A percentile compares a stretch with the other conserved stretches of the same genome.
phyloP scores from a whole-genome alignment of 2,888 invertebrate species.

The Idaea dimidiata region DNA sequence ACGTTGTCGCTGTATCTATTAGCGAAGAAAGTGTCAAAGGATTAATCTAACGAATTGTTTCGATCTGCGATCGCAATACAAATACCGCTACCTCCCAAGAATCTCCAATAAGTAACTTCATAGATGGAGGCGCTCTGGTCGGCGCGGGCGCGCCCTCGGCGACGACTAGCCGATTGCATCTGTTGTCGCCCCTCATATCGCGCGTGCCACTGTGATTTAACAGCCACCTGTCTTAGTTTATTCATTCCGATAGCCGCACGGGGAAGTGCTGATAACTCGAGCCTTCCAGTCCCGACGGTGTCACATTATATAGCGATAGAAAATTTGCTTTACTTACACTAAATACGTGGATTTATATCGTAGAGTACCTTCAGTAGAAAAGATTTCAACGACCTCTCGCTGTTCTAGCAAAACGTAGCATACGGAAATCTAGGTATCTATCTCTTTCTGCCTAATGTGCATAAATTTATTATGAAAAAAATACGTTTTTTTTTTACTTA shows the following conservation, averaged over 20 bases:
- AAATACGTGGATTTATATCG: slow-evolving; percentile 20
- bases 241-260: slow-evolving; percentile 56
- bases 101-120: not conserved
- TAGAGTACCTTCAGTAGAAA: not conserved
- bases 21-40: not conserved
- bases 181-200: slow-evolving; percentile 60
- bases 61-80: not conserved
- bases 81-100: slow-evolving; percentile 1
- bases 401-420: not conserved
- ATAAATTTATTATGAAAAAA: not conserved
- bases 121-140: not conserved
- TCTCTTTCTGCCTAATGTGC: not conserved
- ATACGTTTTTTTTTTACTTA: no score
- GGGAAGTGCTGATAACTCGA: slow-evolving; percentile 47
- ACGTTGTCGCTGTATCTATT: not conserved
- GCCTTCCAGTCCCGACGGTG: slow-evolving; percentile 12
- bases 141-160: slow-evolving; percentile 38
- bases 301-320: slow-evolving; percentile 20
- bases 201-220: slow-evolving; percentile 57
- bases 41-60: not conserved
- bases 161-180: slow-evolving; percentile 46
- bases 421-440: not conserved
- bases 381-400: not conserved
- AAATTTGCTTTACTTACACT: slow-evolving; percentile 30
- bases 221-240: slow-evolving; percentile 66